Evolutionary conservation across 1,140 invertebrate genomes (phyloP).

Genomic region (Hyposmocoma kahamanoa): DNA sequence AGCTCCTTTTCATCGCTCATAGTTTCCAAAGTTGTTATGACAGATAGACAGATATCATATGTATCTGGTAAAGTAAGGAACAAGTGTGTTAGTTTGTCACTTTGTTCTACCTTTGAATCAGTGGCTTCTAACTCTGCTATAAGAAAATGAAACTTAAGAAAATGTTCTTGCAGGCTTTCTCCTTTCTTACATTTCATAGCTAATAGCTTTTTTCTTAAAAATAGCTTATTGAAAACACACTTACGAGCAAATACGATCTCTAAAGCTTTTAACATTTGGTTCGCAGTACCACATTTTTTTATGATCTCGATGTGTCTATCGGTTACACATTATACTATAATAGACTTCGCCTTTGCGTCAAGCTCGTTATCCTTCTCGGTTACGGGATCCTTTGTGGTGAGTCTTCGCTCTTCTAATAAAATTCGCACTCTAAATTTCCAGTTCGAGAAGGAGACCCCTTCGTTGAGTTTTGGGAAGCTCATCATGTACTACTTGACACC

Average conservation of each 20-base stretch:
- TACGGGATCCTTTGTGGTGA: neutral
- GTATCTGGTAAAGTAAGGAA: neutral
- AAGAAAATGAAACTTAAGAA: neutral
- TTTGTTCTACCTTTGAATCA: neutral
- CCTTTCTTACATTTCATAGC: neutral
- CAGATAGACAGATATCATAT: neutral
- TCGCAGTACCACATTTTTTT: neutral
- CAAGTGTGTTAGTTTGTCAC: neutral
- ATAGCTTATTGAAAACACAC: neutral
- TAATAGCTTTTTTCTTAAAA: neutral
- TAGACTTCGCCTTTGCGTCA: neutral
- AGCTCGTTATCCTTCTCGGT: neutral
- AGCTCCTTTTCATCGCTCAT: neutral
- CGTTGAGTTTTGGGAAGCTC: neutral
- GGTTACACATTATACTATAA: neutral
- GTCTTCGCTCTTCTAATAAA: neutral
- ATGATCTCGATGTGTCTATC: neutral
- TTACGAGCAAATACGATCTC: neutral
- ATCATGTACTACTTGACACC: neutral
- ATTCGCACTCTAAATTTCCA: neutral
- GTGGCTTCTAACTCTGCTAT: neutral
- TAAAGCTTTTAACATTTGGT: neutral
- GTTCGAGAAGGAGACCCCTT: neutral
- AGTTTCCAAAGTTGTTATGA: neutral
- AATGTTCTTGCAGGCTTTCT: neutral